phyloP scores from a whole-genome alignment of 1,140 invertebrate genomes.

The Pteromalus puparum region DNA sequence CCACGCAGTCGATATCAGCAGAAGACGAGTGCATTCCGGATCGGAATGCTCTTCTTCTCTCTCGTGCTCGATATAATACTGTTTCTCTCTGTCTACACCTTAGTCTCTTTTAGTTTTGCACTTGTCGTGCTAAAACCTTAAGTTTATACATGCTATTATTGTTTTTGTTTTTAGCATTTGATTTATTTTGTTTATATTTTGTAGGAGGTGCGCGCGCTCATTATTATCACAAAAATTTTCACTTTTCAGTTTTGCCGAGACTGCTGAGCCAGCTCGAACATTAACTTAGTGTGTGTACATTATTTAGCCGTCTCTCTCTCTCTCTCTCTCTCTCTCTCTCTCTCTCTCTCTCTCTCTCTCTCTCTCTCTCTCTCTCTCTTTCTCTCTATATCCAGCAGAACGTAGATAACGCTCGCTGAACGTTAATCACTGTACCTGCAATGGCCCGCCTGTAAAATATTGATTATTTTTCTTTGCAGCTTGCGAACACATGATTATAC shows the following conservation, averaged over 20 bases:
- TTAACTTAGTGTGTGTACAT: background rate
- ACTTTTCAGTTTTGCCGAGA: slow-evolving; percentile 16
- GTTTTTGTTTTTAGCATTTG: background rate
- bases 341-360: background rate
- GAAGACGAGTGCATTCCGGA: background rate
- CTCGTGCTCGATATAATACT: slow-evolving; percentile 13
- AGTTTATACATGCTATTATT: background rate
- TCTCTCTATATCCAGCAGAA: no score
- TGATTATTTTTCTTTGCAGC: slow-evolving; percentile 39
- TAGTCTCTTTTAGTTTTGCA: slow-evolving; percentile 39
- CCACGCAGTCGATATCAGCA: slow-evolving; percentile 15
- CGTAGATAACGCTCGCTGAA: background rate
- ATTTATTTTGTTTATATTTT: background rate
- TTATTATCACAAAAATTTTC: slow-evolving; percentile 16
- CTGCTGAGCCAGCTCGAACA: slow-evolving; percentile 11
- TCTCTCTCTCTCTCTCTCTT: background rate
- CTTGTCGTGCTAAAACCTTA: background rate
- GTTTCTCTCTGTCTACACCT: background rate
- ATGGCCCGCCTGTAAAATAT: background rate
- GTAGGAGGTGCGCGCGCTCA: background rate
- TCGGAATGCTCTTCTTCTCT: slow-evolving; percentile 49
- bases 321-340: background rate
- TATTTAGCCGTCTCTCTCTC: slow-evolving; percentile 16
- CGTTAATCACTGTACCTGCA: slow-evolving; percentile 1
- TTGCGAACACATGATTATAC: background rate